Evolutionary conservation across 2,888 invertebrate species (phyloP), one percentile per base, ranked within the genome.

Genomic region (Zaprionus obscuricornis): DNA sequence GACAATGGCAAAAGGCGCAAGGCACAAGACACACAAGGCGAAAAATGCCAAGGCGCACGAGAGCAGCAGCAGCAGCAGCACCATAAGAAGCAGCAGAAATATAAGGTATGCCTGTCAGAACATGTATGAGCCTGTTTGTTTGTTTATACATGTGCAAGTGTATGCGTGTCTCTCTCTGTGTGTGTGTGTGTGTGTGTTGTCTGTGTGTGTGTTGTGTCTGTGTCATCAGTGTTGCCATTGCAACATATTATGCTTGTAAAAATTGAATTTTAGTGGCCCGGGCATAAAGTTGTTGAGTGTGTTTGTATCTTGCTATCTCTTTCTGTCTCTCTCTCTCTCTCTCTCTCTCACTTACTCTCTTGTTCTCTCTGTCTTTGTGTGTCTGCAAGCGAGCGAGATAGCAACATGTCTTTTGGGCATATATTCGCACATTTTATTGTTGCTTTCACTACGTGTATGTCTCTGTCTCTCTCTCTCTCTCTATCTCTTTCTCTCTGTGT

Each of bases 221-320:
- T 64, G 69, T 66, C 49, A 60, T 64, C 74, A 65, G 68, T 63
- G 74, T 76, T 79, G 74, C 79, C 79, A 83, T 79, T 83, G 83
- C 83, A 78, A 83, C 83, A 78, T 79, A 81, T 83, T 79, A 74
- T 65, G 74, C 77, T 79, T 81, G 81, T 79, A 83, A 79, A 79
- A 79, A 83, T 79, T 79, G 84, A 79, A 79, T 79, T 83, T 83
- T 83, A 79, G 79, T 83, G 76, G 77, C 60, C 22, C 52, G 33
- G 17, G 62, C 62, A 69, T 66, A 66, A 74, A 68, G 54, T 58
- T 73, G 60, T 46, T 36, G 18, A 33, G 26, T 39, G 22, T 20
- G 27, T 43, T 39, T 31, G 50, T 26, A 26, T 29, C 18, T 47
- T 24, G 46, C 14, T 10, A 22, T 45, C 34, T 33, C 20, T 56